Evolutionary conservation across 2,888 invertebrate species (phyloP).

Genomic region (Seira musarum): DNA sequence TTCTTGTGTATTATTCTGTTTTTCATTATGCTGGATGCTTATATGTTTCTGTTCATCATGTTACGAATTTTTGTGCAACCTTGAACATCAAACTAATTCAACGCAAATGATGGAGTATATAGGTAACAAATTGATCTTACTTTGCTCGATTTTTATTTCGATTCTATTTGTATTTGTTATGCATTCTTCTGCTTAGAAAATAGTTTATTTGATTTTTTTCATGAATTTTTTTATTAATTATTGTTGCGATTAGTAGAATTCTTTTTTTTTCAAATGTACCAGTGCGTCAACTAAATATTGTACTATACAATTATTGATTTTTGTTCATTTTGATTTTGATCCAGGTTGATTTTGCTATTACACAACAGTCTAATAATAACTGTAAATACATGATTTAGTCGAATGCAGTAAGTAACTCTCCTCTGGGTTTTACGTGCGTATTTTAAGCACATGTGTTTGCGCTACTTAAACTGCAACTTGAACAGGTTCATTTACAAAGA

Average conservation of each 20-base stretch:
- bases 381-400: too few species aligned
- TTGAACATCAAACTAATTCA: neutral
- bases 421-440: too few species aligned
- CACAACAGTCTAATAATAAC: too few species aligned
- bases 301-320: constrained; percentile 1
- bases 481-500: too few species aligned
- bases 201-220: neutral
- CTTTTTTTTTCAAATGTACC: neutral
- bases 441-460: too few species aligned
- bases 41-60: constrained; percentile 39
- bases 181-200: too few species aligned
- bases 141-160: constrained; percentile 24
- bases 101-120: neutral
- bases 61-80: neutral
- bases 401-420: too few species aligned
- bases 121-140: constrained; percentile 25
- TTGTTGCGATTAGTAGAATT: neutral
- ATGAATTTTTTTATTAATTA: neutral
- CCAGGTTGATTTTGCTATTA: neutral
- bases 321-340: neutral
- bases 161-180: too few species aligned
- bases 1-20: constrained; percentile 40
- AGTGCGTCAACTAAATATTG: neutral
- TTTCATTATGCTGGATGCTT: constrained; percentile 39
- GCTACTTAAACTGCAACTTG: too few species aligned